Percentiles rank a stretch among this genome's conserved stretches.
phyloP scores from a whole-genome alignment of 2,888 invertebrate genomes.

The Mechanitis messenoides region DNA sequence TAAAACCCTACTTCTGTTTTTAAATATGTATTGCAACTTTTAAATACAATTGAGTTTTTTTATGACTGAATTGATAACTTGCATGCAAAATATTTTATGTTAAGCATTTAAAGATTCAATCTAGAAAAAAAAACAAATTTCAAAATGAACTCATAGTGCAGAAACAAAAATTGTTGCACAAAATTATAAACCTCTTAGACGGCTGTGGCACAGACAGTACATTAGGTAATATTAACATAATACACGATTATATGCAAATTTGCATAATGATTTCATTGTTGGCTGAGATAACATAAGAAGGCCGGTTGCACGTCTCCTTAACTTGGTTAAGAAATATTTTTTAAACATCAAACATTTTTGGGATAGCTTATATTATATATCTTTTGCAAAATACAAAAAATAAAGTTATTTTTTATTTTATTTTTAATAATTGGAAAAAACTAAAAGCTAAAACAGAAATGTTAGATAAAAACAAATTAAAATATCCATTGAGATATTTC shows the following conservation, averaged over 20 bases:
- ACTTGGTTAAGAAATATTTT: conserved; percentile 4
- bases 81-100: no score
- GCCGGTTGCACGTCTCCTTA: conserved; percentile 12
- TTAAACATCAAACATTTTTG: background rate
- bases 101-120: no score
- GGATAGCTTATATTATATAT: no score
- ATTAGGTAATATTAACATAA: conserved; percentile 7
- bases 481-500: background rate
- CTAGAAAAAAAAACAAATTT: no score
- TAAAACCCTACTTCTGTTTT: no score
- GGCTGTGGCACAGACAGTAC: background rate
- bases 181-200: conserved; percentile 4
- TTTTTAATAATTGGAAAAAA: no score
- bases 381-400: no score
- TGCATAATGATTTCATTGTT: conserved; percentile 20
- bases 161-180: background rate
- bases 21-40: no score
- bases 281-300: conserved; percentile 19
- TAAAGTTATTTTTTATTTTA: no score
- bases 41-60: no score
- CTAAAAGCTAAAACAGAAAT: background rate
- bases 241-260: conserved; percentile 21
- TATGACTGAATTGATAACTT: no score
- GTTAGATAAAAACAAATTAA: background rate
- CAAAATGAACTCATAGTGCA: background rate